A percentile compares a stretch with the other conserved stretches of the same genome.
phyloP scores from a whole-genome alignment of 2,113 vertebrate species.

The Tragelaphus buxtoni region DNA sequence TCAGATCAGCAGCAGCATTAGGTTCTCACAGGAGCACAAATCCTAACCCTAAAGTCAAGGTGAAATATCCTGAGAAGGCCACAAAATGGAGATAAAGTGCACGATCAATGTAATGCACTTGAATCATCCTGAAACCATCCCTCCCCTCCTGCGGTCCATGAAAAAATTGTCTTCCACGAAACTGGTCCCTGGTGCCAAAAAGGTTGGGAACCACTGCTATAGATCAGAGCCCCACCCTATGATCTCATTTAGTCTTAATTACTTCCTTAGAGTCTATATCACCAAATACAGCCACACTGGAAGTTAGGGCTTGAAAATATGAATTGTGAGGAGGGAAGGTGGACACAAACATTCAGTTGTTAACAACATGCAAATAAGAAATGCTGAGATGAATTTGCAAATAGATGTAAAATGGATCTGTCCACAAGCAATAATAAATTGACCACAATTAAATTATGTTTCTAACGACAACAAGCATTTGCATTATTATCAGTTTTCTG shows the following conservation, averaged over 20 bases:
- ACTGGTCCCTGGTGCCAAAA: not conserved
- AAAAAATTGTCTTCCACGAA: not conserved
- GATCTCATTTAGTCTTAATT: not conserved
- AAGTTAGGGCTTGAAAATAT: not conserved
- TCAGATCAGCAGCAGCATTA: not conserved
- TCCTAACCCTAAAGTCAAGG: not conserved
- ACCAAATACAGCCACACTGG: not conserved
- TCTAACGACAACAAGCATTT: not conserved
- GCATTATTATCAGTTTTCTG: not conserved
- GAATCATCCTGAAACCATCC: not conserved
- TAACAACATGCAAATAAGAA: not conserved
- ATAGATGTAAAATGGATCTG: not conserved
- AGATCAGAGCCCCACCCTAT: not conserved
- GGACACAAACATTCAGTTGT: not conserved
- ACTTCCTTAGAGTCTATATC: not conserved
- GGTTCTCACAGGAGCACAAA: not conserved
- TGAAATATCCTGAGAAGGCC: not conserved
- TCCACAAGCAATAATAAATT: not conserved
- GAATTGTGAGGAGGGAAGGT: not conserved
- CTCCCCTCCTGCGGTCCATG: not conserved
- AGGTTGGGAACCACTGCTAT: not conserved
- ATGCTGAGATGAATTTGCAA: not conserved
- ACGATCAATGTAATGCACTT: not conserved
- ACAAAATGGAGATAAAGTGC: not conserved
- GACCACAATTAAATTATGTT: not conserved